A percentile compares a stretch with the other conserved stretches of the same genome.
phyloP scores from a whole-genome alignment of 2,797 vertebrate genomes.

The Paedocypris micromegethes region DNA sequence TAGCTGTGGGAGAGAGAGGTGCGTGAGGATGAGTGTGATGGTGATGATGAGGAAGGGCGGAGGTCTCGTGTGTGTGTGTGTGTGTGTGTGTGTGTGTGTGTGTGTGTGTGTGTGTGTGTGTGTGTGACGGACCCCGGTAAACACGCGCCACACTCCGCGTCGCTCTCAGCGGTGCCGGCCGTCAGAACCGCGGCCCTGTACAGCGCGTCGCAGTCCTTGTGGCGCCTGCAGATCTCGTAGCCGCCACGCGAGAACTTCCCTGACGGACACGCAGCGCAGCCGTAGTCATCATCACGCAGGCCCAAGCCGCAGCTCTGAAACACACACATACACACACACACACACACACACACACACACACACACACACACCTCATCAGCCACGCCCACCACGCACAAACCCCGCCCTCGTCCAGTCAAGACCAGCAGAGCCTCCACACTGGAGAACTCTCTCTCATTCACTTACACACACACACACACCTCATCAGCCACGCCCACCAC shows the following conservation, averaged over 20 bases:
- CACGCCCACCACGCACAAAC: too few species aligned
- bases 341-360: conserved; percentile 16
- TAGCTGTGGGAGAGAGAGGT: conserved; percentile 67
- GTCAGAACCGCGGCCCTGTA: conserved; percentile 85
- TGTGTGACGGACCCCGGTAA: conserved; percentile 77
- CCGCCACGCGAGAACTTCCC: conserved; percentile 96
- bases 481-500: background rate
- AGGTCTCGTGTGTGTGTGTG: background rate
- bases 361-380: background rate
- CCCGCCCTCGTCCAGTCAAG: too few species aligned
- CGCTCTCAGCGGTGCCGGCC: conserved; percentile 81
- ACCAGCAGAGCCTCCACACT: too few species aligned
- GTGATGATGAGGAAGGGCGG: background rate
- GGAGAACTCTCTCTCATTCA: too few species aligned
- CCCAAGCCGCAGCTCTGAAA: conserved; percentile 87
- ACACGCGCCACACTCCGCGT: conserved; percentile 93
- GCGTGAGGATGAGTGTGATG: background rate
- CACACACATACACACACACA: conserved; percentile 13
- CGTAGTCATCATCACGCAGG: conserved; percentile 85
- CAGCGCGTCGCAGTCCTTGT: conserved; percentile 92
- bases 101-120: background rate
- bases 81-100: conserved; percentile 2
- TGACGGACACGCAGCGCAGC: conserved; percentile 79
- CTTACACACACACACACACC: background rate
- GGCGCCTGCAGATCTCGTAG: conserved; percentile 92